Evolutionary conservation across 64 coral and sea anemone genomes (phyloP).

Genomic region (Dendrophyllia cribrosa): DNA sequence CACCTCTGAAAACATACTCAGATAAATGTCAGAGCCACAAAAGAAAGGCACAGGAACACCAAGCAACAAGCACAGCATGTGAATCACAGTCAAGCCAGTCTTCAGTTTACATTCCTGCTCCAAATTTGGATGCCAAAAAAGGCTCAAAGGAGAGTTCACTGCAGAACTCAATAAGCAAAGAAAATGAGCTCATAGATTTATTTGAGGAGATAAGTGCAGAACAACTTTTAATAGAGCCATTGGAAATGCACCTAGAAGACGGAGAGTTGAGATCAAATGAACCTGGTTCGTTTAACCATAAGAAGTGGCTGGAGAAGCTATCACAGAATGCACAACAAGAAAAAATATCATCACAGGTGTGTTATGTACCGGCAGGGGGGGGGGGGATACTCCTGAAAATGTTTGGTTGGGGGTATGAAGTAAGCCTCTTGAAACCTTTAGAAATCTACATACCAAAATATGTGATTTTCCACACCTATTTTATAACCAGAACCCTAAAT

Average conservation of each 20-base stretch:
- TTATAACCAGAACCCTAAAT: no score
- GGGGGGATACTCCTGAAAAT: background rate
- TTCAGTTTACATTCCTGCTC: background rate
- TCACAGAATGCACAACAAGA: background rate
- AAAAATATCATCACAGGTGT: background rate
- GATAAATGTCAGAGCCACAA: background rate
- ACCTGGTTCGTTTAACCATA: background rate
- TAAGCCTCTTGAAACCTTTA: no score
- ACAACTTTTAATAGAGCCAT: constrained; percentile 29
- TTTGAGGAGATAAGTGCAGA: constrained; percentile 23
- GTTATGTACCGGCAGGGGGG: background rate
- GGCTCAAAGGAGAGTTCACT: background rate
- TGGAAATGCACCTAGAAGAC: background rate
- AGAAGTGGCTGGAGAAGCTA: background rate
- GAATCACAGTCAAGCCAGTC: background rate
- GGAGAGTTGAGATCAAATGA: background rate
- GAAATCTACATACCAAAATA: no score
- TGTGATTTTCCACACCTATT: no score
- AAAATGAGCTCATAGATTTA: constrained; percentile 21
- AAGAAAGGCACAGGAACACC: background rate
- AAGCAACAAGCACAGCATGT: background rate
- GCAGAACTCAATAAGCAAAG: background rate
- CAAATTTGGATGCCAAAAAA: background rate
- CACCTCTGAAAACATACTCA: background rate
- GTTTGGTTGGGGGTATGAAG: no score